Evolutionary conservation across 1,140 invertebrate species (phyloP).

Genomic region (Drosophila rufa): DNA sequence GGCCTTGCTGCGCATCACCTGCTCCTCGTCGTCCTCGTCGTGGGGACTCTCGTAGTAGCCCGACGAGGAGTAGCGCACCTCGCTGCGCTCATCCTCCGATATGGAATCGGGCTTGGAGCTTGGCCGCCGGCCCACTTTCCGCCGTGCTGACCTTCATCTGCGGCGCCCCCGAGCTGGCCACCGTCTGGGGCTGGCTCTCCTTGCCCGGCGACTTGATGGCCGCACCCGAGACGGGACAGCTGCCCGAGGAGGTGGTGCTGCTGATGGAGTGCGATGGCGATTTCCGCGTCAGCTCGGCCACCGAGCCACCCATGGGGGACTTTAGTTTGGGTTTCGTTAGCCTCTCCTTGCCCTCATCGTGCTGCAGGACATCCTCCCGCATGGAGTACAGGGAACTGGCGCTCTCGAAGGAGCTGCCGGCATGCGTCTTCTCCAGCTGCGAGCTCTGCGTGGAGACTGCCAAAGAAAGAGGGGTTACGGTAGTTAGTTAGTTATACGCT

Average conservation of each 20-base stretch:
- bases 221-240: slow-evolving; percentile 87
- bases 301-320: slow-evolving; percentile 65
- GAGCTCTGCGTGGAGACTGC: slow-evolving; percentile 86
- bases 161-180: slow-evolving; percentile 27
- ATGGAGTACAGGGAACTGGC: slow-evolving; percentile 92
- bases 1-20: slow-evolving; percentile 53
- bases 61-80: slow-evolving; percentile 90
- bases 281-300: slow-evolving; percentile 68
- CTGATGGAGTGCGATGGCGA: slow-evolving; percentile 86
- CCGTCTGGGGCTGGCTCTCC: slow-evolving; percentile 66
- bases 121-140: slow-evolving; percentile 10
- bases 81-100: slow-evolving; percentile 89
- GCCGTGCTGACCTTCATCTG: slow-evolving; percentile 52
- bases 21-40: slow-evolving; percentile 86
- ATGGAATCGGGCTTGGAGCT: slow-evolving; percentile 86
- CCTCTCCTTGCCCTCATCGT: slow-evolving; percentile 63
- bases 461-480: neutral
- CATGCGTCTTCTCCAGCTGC: slow-evolving; percentile 87
- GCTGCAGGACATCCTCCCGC: slow-evolving; percentile 87
- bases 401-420: slow-evolving; percentile 92
- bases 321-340: slow-evolving; percentile 32
- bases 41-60: slow-evolving; percentile 93
- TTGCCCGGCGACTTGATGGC: slow-evolving; percentile 74
- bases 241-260: slow-evolving; percentile 88
- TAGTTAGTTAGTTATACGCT: neutral